phyloP scores from a whole-genome alignment of 92 coral and sea anemone species.

The Montipora capitata region DNA sequence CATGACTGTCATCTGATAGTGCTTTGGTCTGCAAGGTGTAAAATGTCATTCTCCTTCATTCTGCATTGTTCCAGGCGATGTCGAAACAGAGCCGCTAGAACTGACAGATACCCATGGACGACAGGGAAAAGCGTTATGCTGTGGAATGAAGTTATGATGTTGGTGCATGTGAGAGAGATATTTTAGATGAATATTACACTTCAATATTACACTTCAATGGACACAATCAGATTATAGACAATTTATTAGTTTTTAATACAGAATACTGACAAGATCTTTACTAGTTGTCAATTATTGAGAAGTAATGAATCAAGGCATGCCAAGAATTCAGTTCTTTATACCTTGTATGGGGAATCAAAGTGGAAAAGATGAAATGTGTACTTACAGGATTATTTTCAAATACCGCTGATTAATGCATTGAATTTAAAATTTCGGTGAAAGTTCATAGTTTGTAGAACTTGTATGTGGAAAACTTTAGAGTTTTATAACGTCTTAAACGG shows the following conservation, averaged over 20 bases:
- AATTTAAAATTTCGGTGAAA: too few species aligned
- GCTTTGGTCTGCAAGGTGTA: background rate
- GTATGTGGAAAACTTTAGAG: too few species aligned
- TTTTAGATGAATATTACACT: background rate
- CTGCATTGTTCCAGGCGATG: conserved; percentile 4
- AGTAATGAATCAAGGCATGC: too few species aligned
- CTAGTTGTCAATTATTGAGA: too few species aligned
- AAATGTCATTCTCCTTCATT: background rate
- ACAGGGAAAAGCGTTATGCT: conserved; percentile 12
- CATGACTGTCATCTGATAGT: background rate
- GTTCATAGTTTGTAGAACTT: too few species aligned
- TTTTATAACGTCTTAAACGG: too few species aligned
- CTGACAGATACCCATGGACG: conserved; percentile 9
- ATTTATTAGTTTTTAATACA: background rate
- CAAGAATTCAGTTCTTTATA: too few species aligned
- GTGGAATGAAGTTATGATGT: conserved; percentile 34
- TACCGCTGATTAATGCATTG: too few species aligned
- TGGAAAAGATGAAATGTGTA: too few species aligned
- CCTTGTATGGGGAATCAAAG: too few species aligned
- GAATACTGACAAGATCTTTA: too few species aligned
- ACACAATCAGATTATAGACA: background rate
- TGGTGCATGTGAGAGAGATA: background rate
- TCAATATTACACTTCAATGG: background rate
- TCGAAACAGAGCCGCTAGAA: conserved; percentile 2
- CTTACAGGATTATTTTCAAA: too few species aligned